Conservation (phyloP, 2,113 vertebrate species). For the Odocoileus virginianus region DNA sequence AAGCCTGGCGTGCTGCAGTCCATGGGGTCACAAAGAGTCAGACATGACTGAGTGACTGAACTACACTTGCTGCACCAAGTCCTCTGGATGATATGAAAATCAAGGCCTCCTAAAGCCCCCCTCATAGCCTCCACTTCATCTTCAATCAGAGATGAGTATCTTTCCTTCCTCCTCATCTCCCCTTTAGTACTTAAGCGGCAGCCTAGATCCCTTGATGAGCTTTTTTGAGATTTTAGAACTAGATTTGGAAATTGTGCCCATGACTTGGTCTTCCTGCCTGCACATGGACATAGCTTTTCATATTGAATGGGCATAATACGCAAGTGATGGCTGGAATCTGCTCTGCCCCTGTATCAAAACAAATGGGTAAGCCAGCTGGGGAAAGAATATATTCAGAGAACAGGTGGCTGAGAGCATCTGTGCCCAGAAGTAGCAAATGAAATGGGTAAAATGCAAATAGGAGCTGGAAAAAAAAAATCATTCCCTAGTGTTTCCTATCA, state of each 20-base stretch:
- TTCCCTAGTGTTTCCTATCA: slow-evolving; percentile 17
- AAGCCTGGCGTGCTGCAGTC: not conserved
- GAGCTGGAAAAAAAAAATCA: not conserved
- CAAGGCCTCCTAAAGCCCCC: not conserved
- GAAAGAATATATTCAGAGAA: slow-evolving; percentile 46
- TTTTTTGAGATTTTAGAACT: not conserved
- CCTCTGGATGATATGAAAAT: not conserved
- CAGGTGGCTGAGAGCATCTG: slow-evolving; percentile 56
- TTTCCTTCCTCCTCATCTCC: not conserved
- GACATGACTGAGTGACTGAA: not conserved
- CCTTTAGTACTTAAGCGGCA: not conserved
- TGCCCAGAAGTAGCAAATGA: slow-evolving; percentile 33
- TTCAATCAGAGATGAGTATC: not conserved
- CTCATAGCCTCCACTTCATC: not conserved
- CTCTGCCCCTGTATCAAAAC: slow-evolving; percentile 41
- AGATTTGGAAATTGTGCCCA: not conserved
- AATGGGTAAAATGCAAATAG: slow-evolving; percentile 49
- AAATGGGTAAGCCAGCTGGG: slow-evolving; percentile 50
- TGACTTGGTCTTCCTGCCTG: slow-evolving; percentile 20
- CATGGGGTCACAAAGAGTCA: not conserved
- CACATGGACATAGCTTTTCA: slow-evolving; percentile 1
- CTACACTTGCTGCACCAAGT: not conserved
- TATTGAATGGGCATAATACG: slow-evolving; percentile 41
- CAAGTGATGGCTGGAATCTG: slow-evolving; percentile 47
- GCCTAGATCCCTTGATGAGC: not conserved